These are phyloP conservation scores for Mycalesis mineus DNA, from an alignment of 2,888 invertebrate species.

Conservation along the genomic window DNA sequence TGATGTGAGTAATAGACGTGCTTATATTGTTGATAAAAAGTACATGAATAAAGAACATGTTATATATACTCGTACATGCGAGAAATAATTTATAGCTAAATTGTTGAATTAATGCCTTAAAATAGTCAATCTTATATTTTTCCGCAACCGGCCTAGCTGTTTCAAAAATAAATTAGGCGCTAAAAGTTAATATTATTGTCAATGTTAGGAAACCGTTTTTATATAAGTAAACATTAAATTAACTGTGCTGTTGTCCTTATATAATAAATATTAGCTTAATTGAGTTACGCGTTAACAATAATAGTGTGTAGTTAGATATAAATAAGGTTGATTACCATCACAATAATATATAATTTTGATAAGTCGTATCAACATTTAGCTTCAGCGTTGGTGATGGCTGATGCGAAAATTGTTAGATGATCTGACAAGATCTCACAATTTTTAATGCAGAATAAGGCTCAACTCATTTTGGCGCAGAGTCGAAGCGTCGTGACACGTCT, in stretches of 20 bases:
- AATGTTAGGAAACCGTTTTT: neutral
- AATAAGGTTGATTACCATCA: too few species aligned
- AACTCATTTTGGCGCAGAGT: too few species aligned
- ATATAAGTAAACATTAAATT: neutral
- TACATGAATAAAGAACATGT: neutral
- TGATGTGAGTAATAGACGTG: neutral
- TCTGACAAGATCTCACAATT: too few species aligned
- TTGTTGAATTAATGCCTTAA: neutral
- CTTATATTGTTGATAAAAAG: neutral
- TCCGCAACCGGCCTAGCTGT: slow-evolving; percentile 6
- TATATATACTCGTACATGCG: neutral
- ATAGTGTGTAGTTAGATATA: neutral
- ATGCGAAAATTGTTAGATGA: too few species aligned
- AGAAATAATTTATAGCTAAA: neutral
- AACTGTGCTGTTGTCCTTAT: neutral
- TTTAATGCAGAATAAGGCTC: too few species aligned
- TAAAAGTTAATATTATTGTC: neutral
- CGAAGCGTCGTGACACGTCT: too few species aligned
- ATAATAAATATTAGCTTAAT: neutral
- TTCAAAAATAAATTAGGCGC: neutral
- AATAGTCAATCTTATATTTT: neutral
- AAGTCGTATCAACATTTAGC: too few species aligned
- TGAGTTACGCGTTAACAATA: neutral
- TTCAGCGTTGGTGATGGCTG: too few species aligned
- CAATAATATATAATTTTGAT: too few species aligned